Percentiles rank a stretch among this genome's conserved stretches.
Evolutionary conservation across 2,797 vertebrate species (phyloP).

Genomic region (Premnoplex brunnescens): DNA sequence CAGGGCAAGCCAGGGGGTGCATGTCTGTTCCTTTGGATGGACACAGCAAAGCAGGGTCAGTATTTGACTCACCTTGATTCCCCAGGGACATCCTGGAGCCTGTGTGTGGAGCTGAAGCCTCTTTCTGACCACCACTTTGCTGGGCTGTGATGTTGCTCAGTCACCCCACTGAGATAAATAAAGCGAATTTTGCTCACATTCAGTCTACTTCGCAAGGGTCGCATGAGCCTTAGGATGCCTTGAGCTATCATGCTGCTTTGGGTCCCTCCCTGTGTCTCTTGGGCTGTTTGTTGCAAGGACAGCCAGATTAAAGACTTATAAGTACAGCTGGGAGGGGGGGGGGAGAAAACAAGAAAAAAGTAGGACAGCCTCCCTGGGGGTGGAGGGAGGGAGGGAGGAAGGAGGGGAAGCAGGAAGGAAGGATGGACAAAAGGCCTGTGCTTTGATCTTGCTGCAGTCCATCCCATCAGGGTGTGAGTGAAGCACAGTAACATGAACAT

Average conservation of each 20-base stretch:
- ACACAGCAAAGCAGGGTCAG: too few relatives aligned
- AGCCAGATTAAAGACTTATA: neutral
- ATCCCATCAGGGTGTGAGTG: neutral
- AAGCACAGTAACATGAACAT: neutral
- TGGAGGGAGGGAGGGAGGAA: neutral
- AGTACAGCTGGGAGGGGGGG: neutral
- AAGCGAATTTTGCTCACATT: neutral
- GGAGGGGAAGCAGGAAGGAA: neutral
- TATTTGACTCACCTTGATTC: neutral
- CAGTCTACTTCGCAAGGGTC: neutral
- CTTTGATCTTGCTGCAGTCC: neutral
- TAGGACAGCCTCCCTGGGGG: neutral
- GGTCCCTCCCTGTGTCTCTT: neutral
- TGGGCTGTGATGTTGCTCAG: neutral
- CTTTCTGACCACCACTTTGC: neutral
- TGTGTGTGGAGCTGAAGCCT: neutral
- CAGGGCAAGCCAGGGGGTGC: rapidly evolving
- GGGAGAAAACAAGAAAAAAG: neutral
- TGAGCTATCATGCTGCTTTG: neutral
- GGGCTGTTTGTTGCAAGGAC: neutral
- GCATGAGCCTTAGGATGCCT: neutral
- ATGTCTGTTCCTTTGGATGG: rapidly evolving
- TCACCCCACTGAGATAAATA: neutral
- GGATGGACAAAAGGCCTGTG: neutral
- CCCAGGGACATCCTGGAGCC: neutral